A percentile compares a stretch with the other conserved stretches of the same genome.
Conservation (phyloP, 2,797 vertebrate species). For the Chiroxiphia lanceolata region DNA sequence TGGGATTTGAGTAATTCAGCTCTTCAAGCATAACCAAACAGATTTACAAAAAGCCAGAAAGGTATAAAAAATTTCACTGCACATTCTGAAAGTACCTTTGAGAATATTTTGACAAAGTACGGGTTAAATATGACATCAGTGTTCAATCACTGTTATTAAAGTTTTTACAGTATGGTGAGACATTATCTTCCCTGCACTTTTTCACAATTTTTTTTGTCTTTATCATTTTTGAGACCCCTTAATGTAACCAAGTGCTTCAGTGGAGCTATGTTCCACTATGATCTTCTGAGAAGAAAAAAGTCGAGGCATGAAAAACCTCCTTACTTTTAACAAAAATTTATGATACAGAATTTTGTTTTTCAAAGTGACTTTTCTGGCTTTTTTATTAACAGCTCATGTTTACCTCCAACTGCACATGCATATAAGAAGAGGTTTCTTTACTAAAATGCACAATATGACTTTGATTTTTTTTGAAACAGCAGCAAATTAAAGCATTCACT, state of each 20-base stretch:
- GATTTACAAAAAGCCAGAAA: background rate
- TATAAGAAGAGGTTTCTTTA: background rate
- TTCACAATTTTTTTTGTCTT: background rate
- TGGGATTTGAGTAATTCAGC: background rate
- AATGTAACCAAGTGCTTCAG: background rate
- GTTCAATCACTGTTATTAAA: background rate
- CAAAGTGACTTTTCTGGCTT: background rate
- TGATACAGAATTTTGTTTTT: background rate
- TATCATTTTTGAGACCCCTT: background rate
- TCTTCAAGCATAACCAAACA: background rate
- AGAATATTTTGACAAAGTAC: background rate
- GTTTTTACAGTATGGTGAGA: background rate
- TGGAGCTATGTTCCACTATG: background rate
- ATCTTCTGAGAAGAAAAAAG: background rate
- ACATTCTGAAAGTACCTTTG: background rate
- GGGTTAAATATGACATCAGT: background rate
- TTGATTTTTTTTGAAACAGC: background rate
- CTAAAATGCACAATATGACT: background rate
- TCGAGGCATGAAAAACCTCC: accelerated
- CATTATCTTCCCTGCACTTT: background rate
- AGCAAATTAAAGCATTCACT: background rate
- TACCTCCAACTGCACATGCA: background rate
- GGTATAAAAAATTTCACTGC: background rate
- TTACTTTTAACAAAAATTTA: background rate
- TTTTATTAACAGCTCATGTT: background rate